Evolutionary conservation across 2,888 invertebrate species (phyloP).

Genomic region (Latrodectus hesperus): DNA sequence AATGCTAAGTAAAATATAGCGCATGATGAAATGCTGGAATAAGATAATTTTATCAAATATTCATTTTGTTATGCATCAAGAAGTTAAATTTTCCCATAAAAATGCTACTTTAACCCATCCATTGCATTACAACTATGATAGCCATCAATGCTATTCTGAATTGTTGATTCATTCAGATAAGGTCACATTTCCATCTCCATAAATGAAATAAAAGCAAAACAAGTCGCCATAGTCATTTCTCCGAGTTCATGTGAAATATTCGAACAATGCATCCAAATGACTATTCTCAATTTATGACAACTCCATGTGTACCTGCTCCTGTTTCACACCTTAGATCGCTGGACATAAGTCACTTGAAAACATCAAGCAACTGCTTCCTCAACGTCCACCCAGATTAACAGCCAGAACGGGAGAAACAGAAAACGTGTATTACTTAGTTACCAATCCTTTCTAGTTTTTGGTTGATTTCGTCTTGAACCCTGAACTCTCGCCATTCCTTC

Average conservation of each 20-base stretch:
- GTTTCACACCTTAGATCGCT: slow-evolving; percentile 12
- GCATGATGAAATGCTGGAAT: too few relatives aligned
- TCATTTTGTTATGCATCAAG: too few relatives aligned
- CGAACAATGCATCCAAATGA: slow-evolving; percentile 31
- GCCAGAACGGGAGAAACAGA: slow-evolving; percentile 13
- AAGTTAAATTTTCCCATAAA: too few relatives aligned
- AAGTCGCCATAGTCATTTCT: too few relatives aligned
- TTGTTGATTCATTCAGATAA: too few relatives aligned
- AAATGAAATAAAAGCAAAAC: too few relatives aligned
- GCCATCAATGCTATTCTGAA: too few relatives aligned
- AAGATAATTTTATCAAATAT: too few relatives aligned
- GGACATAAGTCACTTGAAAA: neutral
- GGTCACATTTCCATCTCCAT: too few relatives aligned
- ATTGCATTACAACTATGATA: too few relatives aligned
- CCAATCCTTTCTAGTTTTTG: slow-evolving; percentile 55
- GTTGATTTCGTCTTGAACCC: slow-evolving; percentile 56
- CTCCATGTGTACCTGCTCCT: slow-evolving; percentile 21
- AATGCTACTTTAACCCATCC: too few relatives aligned
- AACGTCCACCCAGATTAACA: neutral
- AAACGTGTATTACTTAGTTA: slow-evolving; percentile 64
- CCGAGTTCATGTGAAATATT: neutral
- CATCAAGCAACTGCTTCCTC: neutral
- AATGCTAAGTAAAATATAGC: too few relatives aligned
- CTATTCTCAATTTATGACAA: slow-evolving; percentile 30
- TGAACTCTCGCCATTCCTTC: slow-evolving; percentile 60